These are phyloP conservation scores for Ptychochromis oligacanthus DNA, from an alignment of 2,113 vertebrate species.

Conservation along the genomic window DNA sequence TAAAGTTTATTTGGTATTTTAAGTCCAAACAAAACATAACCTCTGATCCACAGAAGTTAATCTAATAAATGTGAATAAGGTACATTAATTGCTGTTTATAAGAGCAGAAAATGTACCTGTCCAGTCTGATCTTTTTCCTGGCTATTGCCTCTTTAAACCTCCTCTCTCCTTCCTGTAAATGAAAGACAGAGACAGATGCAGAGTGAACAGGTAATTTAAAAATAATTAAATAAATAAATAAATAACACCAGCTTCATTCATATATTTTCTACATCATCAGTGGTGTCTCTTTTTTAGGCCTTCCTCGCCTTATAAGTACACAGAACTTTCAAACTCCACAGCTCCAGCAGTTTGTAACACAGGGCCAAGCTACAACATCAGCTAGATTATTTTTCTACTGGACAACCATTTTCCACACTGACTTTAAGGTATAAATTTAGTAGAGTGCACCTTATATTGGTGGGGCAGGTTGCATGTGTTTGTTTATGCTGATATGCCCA, in stretches of 20 bases:
- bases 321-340: neutral
- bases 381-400: neutral
- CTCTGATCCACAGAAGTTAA: neutral
- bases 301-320: neutral
- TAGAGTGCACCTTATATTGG: neutral
- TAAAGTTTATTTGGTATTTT: neutral
- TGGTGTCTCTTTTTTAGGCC: neutral
- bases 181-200: neutral
- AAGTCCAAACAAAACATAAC: neutral
- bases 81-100: neutral
- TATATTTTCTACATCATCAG: too few relatives aligned
- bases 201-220: neutral
- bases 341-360: too few relatives aligned
- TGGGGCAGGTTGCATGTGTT: neutral
- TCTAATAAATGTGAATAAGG: neutral
- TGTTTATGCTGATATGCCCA: neutral
- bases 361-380: too few relatives aligned
- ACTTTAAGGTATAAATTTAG: neutral
- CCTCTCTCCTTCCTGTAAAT: slow-evolving; percentile 87
- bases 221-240: too few relatives aligned
- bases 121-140: slow-evolving; percentile 92
- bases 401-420: neutral
- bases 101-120: slow-evolving; percentile 78
- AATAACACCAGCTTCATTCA: too few relatives aligned
- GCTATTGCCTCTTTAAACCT: slow-evolving; percentile 91